These are phyloP conservation scores for Sardina pilchardus DNA, from an alignment of 2,113 vertebrate genomes.

Conservation along the genomic window DNA sequence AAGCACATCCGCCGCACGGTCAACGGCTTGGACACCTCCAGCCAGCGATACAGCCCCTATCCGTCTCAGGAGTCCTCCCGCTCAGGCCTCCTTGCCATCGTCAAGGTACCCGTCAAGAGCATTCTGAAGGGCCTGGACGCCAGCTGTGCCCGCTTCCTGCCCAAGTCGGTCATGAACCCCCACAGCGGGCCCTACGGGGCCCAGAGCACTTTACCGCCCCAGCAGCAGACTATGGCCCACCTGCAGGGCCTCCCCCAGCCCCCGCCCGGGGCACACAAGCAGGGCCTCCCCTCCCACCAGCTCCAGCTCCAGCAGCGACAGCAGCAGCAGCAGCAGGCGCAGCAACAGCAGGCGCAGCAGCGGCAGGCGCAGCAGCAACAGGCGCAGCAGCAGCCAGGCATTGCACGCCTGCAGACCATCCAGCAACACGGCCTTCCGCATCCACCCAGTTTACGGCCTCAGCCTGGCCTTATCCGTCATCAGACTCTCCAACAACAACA, in stretches of 20 bases:
- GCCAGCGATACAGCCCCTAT: constrained; percentile 97
- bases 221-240: constrained; percentile 33
- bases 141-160: constrained; percentile 58
- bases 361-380: constrained; percentile 53
- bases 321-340: constrained; percentile 69
- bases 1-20: constrained; percentile 97
- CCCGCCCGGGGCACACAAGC: constrained; percentile 80
- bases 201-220: constrained; percentile 71
- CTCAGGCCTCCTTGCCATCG: constrained; percentile 92
- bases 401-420: constrained; percentile 71
- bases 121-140: constrained; percentile 95
- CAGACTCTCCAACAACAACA: constrained; percentile 74
- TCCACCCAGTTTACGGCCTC: constrained; percentile 59
- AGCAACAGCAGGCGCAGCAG: constrained; percentile 70
- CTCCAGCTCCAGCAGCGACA: constrained; percentile 77
- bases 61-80: constrained; percentile 89
- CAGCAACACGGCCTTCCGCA: constrained; percentile 63
- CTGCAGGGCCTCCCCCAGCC: constrained; percentile 69
- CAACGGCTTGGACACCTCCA: constrained; percentile 97
- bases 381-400: constrained; percentile 21
- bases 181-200: constrained; percentile 68
- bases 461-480: constrained; percentile 58
- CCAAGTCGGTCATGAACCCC: background rate
- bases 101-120: constrained; percentile 91
- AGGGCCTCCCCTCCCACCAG: constrained; percentile 56